Conservation (phyloP, 2,888 invertebrate species). For the Drosophila trichaetosa region DNA sequence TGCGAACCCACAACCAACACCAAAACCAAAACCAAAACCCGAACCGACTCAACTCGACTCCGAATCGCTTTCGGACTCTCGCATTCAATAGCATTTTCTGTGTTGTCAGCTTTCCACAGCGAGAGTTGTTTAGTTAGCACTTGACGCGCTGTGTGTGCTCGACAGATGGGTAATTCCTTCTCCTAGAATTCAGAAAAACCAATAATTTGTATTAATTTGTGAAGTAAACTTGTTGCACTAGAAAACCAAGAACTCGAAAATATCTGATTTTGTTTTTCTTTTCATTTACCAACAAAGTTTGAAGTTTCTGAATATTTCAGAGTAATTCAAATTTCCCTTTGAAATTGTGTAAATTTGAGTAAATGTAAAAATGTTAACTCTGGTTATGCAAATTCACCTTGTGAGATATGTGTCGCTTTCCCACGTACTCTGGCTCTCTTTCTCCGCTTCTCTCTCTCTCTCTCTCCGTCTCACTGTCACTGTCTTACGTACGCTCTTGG, state of each 20-base stretch:
- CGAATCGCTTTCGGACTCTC: constrained; percentile 17
- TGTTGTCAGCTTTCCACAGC: constrained; percentile 8
- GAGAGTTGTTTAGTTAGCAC: constrained; percentile 48
- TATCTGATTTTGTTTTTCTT: not conserved
- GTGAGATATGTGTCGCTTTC: not conserved
- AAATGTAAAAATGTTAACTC: not conserved
- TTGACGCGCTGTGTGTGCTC: constrained; percentile 29
- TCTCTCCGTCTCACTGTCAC: constrained; percentile 10
- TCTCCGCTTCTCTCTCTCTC: not conserved
- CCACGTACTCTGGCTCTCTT: constrained; percentile 2
- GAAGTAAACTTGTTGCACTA: not conserved
- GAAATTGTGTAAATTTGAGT: not conserved
- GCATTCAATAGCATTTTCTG: not conserved
- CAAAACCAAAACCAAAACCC: constrained; percentile 14
- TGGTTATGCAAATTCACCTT: not conserved
- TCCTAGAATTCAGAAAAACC: not conserved
- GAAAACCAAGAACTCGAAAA: not conserved
- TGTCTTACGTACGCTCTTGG: constrained; percentile 1
- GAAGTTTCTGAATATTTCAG: rapidly evolving
- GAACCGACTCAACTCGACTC: constrained; percentile 19
- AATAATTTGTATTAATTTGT: not conserved
- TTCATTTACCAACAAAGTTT: not conserved
- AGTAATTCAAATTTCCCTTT: not conserved
- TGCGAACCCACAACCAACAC: constrained; percentile 35
- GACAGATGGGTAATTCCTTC: not conserved